Evolutionary conservation across 2,888 invertebrate genomes (phyloP), one percentile per base, ranked within the genome.

Genomic region (Noctuana brunneofusca): DNA sequence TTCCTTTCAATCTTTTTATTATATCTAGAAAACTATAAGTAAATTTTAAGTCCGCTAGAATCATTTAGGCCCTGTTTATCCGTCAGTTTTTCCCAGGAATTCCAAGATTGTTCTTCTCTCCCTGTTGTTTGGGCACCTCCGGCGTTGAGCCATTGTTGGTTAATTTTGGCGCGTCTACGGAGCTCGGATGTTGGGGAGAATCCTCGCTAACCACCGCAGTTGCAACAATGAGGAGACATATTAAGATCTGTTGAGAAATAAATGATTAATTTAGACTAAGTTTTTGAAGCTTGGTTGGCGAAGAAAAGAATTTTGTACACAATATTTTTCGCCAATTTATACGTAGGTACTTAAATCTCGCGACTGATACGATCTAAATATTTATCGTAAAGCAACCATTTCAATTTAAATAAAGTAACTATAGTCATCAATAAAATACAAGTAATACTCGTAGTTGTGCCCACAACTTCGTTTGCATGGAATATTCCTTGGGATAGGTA

Each of bases 201-300:
- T 43, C 48, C 58, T 64, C 57, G 32, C 58, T 30, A 6, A 64
- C 52, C 30, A 63, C 18, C 57, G 57, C n/a, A 4, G 82, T 73
- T 0, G 79, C 83, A 71, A 87, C 68, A 79, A 87, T 69, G 65
- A 88, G 69, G 35, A 87, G 68, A 63, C 84, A 84, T 0, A 80
- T 70, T 54, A 85, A 69, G 46, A 86, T 65, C 87, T 87, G 74
- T 20, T 53, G 20, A 55, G 20, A 49, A 58, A 20, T 1, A 20
- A 30, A 38, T 1, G 30, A 35, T 11, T 5, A 24, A 35, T 14
- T 22, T 16, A 2, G 18, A 43, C 6, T 14, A 38, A 2, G 1
- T 3, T 3, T n/a, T 14, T 8, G 0, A 24, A 30, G 9, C 5
- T 24, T 24, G 3, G 24, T 24, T 24, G 24, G 1, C 4, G 24